These are phyloP conservation scores for Rhogogaster chlorosoma DNA, from an alignment of 2,888 invertebrate genomes.

Conservation along the genomic window DNA sequence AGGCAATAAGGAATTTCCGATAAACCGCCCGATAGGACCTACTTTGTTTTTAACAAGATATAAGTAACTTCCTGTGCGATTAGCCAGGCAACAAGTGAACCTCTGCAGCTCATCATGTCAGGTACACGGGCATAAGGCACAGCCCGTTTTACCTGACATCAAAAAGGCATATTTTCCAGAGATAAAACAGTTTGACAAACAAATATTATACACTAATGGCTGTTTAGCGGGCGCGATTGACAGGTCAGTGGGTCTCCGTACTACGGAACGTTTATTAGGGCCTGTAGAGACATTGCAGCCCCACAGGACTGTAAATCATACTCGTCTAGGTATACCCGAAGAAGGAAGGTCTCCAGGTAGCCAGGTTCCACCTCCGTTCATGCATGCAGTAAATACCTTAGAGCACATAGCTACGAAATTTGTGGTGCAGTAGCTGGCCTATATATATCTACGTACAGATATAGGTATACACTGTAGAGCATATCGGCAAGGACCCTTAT, in stretches of 20 bases:
- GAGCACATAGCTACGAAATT: background rate
- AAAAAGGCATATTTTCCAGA: background rate
- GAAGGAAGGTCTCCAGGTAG: constrained; percentile 50
- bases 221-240: constrained; percentile 65
- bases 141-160: background rate
- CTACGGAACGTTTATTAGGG: constrained; percentile 7
- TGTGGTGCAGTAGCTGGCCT: background rate
- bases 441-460: background rate
- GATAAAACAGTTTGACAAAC: constrained; percentile 53
- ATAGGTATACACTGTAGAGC: constrained; percentile 22
- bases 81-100: constrained; percentile 2
- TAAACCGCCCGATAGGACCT: background rate
- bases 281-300: background rate
- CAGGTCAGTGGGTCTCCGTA: constrained; percentile 68
- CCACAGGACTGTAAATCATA: constrained; percentile 67
- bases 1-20: constrained; percentile 9
- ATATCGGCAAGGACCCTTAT: constrained; percentile 61
- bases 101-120: background rate
- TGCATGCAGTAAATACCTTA: background rate
- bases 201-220: constrained; percentile 57
- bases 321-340: constrained; percentile 1
- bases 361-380: background rate
- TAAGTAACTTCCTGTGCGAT: constrained; percentile 21
- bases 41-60: background rate
- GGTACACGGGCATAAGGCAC: background rate